phyloP scores from a whole-genome alignment of 2,797 vertebrate species.

The Gallinago solitaria region DNA sequence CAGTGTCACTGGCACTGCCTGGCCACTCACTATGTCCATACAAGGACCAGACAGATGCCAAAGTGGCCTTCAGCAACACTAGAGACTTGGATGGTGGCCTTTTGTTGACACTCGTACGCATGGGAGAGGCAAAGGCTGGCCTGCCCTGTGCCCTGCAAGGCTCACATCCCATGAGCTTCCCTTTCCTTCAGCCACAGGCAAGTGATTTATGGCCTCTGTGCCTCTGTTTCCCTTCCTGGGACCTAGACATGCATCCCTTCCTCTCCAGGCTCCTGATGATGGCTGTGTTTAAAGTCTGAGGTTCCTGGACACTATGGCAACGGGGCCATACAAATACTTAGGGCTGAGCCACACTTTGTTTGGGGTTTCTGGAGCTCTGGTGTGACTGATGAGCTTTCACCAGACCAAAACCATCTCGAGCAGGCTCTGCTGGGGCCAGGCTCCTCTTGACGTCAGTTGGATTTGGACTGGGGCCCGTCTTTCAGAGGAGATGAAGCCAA shows the following conservation, averaged over 20 bases:
- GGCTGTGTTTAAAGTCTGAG: background rate
- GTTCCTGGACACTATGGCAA: constrained; percentile 16
- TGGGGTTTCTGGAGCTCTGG: constrained; percentile 39
- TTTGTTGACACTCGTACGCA: background rate
- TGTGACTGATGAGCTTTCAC: constrained; percentile 48
- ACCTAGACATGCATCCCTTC: background rate
- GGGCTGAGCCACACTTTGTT: background rate
- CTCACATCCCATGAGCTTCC: background rate
- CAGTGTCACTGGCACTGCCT: background rate
- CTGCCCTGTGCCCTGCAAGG: fast-evolving
- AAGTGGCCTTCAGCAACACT: background rate
- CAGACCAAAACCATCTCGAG: constrained; percentile 21
- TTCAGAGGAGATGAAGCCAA: constrained; percentile 20
- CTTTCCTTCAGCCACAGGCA: background rate
- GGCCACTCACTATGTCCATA: background rate
- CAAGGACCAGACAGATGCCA: background rate
- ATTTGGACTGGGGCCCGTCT: constrained; percentile 16
- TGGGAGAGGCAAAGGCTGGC: fast-evolving
- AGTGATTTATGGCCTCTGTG: background rate
- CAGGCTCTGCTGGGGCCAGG: background rate
- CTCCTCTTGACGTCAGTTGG: constrained; percentile 49
- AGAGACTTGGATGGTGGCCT: background rate
- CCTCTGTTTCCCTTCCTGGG: background rate
- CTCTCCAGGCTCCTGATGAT: background rate
- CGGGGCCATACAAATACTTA: background rate